Evolutionary conservation across 2,113 vertebrate species (phyloP).

Genomic region (Dipodomys stephensi): DNA sequence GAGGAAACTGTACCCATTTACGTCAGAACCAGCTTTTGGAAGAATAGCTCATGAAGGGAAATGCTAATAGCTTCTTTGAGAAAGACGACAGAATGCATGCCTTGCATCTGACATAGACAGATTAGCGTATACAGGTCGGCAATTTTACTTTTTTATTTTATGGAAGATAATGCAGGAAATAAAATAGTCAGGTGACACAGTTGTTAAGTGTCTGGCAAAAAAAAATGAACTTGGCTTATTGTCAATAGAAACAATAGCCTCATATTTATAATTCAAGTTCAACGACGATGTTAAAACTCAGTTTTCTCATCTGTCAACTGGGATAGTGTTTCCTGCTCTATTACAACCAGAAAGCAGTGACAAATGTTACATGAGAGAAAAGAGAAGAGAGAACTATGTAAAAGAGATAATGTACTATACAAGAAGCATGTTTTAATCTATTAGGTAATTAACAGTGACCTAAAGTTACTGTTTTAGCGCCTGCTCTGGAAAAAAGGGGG

Average conservation of each 20-base stretch:
- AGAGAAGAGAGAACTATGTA: not conserved
- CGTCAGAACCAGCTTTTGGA: constrained; percentile 23
- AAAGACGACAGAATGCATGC: not conserved
- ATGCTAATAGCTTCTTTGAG: not conserved
- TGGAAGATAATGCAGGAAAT: constrained; percentile 7
- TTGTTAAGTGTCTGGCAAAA: constrained; percentile 27
- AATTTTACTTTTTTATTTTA: constrained; percentile 17
- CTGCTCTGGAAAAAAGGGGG: not conserved
- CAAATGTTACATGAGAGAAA: not conserved
- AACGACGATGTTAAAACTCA: not conserved
- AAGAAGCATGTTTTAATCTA: accelerated
- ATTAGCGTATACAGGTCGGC: not conserved
- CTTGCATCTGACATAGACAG: not conserved
- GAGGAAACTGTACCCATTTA: constrained; percentile 52
- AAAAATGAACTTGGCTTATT: not conserved
- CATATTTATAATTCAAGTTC: not conserved
- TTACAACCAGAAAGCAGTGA: not conserved
- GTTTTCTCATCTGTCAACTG: not conserved
- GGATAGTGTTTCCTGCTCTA: not conserved
- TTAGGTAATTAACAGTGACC: not conserved
- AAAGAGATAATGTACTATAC: not conserved
- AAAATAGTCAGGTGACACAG: not conserved
- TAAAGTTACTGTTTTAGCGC: not conserved
- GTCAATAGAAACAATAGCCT: not conserved
- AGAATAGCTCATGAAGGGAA: constrained; percentile 29